Evolutionary conservation across 2,888 invertebrate genomes (phyloP), one percentile per base, ranked within the genome.

Genomic region (Drosophila ezoana): DNA sequence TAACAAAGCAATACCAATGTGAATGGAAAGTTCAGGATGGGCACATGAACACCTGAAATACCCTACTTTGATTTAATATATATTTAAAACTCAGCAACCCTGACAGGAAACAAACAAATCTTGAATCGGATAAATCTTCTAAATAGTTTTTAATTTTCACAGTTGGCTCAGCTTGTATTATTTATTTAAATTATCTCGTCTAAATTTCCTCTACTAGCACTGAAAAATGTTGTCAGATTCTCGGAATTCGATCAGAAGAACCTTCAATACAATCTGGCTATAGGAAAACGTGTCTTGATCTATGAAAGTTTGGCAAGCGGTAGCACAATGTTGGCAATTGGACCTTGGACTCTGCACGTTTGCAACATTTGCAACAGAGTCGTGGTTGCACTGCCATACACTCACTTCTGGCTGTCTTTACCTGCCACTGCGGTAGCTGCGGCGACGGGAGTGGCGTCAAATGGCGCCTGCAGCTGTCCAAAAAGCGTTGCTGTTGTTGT

Each of bases 401-500:
- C 79, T 76, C 10, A 63, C 79, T 51, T 57, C 54, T 64, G 63
- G 51, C 68, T 62, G 73, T 49, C 58, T 62, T 60, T 72, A 80
- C 75, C 81, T 86, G 81, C 58, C 75, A 59, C 49, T 69, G 76
- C 47, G 65, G 65, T 47, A 18, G 11, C 37, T 48, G 23, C 41
- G 57, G 44, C 53, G 59, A 48, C 49, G 61, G 49, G 20, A 20
- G 10, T 51, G 56, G 48, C 62, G 63, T 56, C 75, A 52, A 67
- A 63, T 49, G 77, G 79, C 88, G 83, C 83, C 88, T 72, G 83
- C 54, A 71, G 83, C 84, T 86, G 84, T 68, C 84, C 74, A 61
- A 83, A 80, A 76, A 66, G 49, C 67, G 58, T 59, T 64, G 58
- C 56, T 18, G 18, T 58, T 76, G 57, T 32, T 63, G 59, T 28